Evolutionary conservation across 2,113 vertebrate species (phyloP).

Genomic region (Solea senegalensis): DNA sequence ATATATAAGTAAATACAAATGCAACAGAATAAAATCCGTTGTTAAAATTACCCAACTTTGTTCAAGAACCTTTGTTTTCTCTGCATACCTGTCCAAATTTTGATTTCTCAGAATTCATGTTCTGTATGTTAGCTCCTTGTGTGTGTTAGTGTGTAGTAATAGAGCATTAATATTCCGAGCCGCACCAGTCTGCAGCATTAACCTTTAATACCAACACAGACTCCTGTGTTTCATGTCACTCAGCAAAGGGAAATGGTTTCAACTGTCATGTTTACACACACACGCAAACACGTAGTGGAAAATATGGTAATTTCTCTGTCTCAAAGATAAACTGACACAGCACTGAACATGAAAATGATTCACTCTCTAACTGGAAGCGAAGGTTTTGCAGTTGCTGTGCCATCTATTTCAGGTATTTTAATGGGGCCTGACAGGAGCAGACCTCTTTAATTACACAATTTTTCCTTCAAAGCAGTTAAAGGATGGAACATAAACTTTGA

Average conservation of each 20-base stretch:
- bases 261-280: conserved; percentile 42
- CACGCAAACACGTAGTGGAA: conserved; percentile 35
- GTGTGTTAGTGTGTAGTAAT: not conserved
- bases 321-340: conserved; percentile 41
- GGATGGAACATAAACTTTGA: conserved; percentile 37
- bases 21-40: too few species aligned
- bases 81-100: too few species aligned
- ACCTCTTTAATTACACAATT: conserved; percentile 29
- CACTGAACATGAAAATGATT: conserved; percentile 55
- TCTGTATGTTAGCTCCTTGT: not conserved
- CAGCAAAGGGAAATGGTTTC: conserved; percentile 30
- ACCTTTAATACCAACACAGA: conserved; percentile 64
- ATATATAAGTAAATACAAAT: too few species aligned
- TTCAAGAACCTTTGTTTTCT: too few species aligned
- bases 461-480: conserved; percentile 19
- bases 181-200: conserved; percentile 45
- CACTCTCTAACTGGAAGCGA: conserved; percentile 19
- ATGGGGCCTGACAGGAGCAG: conserved; percentile 29
- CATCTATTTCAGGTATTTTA: conserved; percentile 50
- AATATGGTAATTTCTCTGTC: conserved; percentile 57
- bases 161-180: conserved; percentile 53
- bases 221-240: conserved; percentile 57
- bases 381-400: conserved; percentile 36
- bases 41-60: too few species aligned
- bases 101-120: too few species aligned